phyloP scores from a whole-genome alignment of 1,140 invertebrate genomes.

The Ctenoplectra terminalis region DNA sequence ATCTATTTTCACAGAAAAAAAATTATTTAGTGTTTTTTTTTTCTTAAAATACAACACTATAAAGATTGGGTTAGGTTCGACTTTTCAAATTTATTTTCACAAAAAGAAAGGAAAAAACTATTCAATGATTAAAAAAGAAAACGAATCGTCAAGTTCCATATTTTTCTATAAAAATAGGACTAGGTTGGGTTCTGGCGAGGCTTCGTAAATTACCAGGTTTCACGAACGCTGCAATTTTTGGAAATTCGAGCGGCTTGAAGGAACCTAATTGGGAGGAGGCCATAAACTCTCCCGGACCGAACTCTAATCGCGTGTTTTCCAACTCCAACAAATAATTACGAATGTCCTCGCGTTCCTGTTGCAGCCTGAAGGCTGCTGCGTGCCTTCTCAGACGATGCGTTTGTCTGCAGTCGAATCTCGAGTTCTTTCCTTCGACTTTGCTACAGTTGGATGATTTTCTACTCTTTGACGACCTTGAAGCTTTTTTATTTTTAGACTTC shows the following conservation, averaged over 20 bases:
- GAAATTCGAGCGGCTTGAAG: conserved; percentile 73
- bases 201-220: conserved; percentile 16
- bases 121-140: no score
- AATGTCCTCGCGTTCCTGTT: conserved; percentile 62
- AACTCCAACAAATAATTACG: conserved; percentile 62
- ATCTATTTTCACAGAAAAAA: conserved; percentile 53
- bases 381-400: conserved; percentile 36
- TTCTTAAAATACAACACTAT: no score
- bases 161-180: no score
- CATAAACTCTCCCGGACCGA: not conserved
- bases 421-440: conserved; percentile 42
- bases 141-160: no score
- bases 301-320: conserved; percentile 44
- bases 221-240: conserved; percentile 62
- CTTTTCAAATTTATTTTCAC: no score
- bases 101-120: no score
- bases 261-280: not conserved
- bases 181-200: no score
- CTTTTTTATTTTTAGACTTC: conserved; percentile 12
- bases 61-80: no score
- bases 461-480: not conserved
- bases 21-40: no score
- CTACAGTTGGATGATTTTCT: conserved; percentile 13
- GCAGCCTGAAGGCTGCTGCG: conserved; percentile 46
- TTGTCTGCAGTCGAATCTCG: conserved; percentile 40